phyloP scores from a whole-genome alignment of 2,797 vertebrate genomes.

The Neostethus bicornis region DNA sequence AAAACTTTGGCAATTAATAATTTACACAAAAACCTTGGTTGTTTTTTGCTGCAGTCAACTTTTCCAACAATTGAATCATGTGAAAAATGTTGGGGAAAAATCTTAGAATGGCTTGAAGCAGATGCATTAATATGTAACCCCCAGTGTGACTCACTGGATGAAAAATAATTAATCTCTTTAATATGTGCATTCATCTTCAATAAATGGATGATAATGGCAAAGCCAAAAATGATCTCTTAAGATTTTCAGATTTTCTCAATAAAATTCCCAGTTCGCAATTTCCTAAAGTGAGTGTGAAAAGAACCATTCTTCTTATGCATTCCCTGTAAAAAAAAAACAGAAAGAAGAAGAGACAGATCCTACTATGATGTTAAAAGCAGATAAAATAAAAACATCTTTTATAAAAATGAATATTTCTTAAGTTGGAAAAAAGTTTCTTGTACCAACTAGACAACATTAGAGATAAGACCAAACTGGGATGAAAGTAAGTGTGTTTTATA shows the following conservation, averaged over 20 bases:
- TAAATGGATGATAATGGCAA: neutral
- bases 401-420: neutral
- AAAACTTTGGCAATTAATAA: too few relatives aligned
- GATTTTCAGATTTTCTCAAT: neutral
- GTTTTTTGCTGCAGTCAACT: neutral
- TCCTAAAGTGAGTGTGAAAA: neutral
- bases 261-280: neutral
- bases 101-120: too few relatives aligned
- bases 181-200: neutral
- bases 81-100: too few relatives aligned
- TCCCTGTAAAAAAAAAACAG: too few relatives aligned
- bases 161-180: neutral
- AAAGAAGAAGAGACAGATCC: neutral
- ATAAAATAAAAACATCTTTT: neutral
- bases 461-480: neutral
- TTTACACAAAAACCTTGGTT: too few relatives aligned
- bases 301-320: neutral
- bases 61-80: neutral
- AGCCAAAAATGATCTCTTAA: neutral
- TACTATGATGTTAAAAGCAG: neutral
- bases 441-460: neutral
- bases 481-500: neutral
- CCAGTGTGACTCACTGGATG: neutral
- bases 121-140: neutral
- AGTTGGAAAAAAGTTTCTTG: neutral